phyloP scores from a whole-genome alignment of 2,888 invertebrate species.

The Drosophila quinaria region DNA sequence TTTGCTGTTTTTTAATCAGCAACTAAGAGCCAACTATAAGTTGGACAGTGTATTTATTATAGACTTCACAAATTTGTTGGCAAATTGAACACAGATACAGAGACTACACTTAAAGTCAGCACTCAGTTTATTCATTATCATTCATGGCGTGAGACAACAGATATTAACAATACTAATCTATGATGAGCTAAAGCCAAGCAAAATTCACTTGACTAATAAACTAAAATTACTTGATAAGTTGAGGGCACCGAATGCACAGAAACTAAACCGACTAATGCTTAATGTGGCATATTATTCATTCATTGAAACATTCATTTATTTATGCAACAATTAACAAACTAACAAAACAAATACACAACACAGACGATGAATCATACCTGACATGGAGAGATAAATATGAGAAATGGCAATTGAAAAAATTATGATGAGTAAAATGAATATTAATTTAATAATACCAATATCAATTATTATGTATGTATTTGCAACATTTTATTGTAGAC shows the following conservation, averaged over 20 bases:
- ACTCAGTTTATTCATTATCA: conserved; percentile 30
- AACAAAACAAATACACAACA: conserved; percentile 14
- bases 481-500: conserved; percentile 62
- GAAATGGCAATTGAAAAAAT: conserved; percentile 39
- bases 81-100: conserved; percentile 28
- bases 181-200: conserved; percentile 21
- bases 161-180: conserved; percentile 45
- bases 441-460: conserved; percentile 24
- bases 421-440: conserved; percentile 29
- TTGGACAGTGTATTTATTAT: conserved; percentile 49
- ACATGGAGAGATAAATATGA: conserved; percentile 32
- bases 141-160: conserved; percentile 32
- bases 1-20: conserved; percentile 12
- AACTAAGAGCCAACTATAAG: conserved; percentile 43
- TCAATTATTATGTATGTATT: conserved; percentile 26
- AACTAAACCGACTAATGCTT: conserved; percentile 64
- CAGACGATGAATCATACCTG: conserved; percentile 23
- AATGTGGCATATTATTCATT: conserved; percentile 15
- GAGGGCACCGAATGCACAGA: conserved; percentile 41
- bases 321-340: conserved; percentile 28
- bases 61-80: conserved; percentile 24
- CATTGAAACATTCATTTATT: conserved; percentile 25
- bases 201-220: conserved; percentile 63
- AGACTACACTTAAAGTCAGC: conserved; percentile 15
- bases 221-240: conserved; percentile 68